Evolutionary conservation across 2,888 invertebrate genomes (phyloP).

Genomic region (Blastobasis adustella): DNA sequence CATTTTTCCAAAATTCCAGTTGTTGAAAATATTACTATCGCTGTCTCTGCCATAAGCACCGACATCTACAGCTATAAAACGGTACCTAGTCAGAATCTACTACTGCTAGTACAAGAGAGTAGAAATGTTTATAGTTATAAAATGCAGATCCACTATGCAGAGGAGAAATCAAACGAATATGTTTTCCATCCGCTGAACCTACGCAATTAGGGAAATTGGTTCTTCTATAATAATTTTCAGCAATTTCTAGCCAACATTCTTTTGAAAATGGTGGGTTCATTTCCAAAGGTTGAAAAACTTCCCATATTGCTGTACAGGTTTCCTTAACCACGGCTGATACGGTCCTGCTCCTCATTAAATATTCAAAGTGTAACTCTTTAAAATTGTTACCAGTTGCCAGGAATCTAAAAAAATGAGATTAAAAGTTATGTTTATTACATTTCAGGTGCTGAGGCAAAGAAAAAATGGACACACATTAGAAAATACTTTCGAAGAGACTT

Average conservation of each 20-base stretch:
- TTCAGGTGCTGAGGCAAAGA: constrained; percentile 4
- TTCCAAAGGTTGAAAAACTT: not conserved
- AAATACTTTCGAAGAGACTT: constrained; percentile 5
- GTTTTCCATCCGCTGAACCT: not conserved
- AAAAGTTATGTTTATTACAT: not conserved
- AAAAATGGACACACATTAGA: constrained; percentile 7
- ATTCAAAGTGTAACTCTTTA: constrained; percentile 2
- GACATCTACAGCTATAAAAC: not conserved
- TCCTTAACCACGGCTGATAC: not conserved
- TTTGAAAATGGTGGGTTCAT: not conserved
- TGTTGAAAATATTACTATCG: not conserved
- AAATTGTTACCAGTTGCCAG: constrained; percentile 4
- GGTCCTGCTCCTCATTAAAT: constrained; percentile 2
- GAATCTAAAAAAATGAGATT: constrained; percentile 3
- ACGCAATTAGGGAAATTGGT: not conserved
- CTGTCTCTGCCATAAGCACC: not conserved
- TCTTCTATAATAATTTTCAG: not conserved
- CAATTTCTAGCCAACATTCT: constrained; percentile 1
- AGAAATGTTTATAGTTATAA: not conserved
- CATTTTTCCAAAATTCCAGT: not conserved
- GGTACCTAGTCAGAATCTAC: not conserved
- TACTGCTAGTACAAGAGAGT: not conserved
- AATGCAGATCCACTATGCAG: not conserved
- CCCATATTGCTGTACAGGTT: constrained; percentile 1
- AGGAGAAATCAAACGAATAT: not conserved